Evolutionary conservation across 2,888 invertebrate species (phyloP).

Genomic region (Adelognathus sp.): DNA sequence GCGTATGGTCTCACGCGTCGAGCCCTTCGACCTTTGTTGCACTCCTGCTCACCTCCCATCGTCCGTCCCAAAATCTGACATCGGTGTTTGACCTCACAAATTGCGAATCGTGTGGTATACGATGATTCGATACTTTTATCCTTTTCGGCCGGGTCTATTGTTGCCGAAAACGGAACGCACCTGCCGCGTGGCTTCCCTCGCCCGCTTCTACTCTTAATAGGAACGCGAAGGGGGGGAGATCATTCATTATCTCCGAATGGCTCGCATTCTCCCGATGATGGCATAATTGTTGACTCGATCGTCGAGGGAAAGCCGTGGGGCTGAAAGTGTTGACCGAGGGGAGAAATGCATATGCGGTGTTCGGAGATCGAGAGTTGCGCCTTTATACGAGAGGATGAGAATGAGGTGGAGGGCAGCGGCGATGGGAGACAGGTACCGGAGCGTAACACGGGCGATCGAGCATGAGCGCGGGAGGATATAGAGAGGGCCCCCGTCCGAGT

Average conservation of each 20-base stretch:
- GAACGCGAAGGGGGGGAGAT: neutral
- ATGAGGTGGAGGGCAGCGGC: conserved; percentile 16
- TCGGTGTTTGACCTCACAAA: conserved; percentile 54
- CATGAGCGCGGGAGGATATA: conserved; percentile 12
- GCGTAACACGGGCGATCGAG: conserved; percentile 51
- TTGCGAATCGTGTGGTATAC: conserved; percentile 21
- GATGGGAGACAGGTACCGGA: conserved; percentile 41
- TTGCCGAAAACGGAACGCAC: conserved; percentile 17
- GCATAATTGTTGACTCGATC: conserved; percentile 29
- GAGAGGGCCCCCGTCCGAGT: neutral
- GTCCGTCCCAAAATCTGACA: conserved; percentile 38
- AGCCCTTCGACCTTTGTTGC: conserved; percentile 11
- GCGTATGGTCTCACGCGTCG: neutral
- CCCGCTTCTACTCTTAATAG: conserved; percentile 7
- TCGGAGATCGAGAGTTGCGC: neutral
- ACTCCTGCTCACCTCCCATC: neutral
- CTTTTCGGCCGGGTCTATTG: neutral
- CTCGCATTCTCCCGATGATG: conserved; percentile 11
- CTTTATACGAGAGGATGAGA: neutral
- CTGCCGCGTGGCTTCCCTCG: conserved; percentile 3
- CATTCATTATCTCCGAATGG: conserved; percentile 29
- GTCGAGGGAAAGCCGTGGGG: neutral
- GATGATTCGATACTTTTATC: conserved; percentile 3
- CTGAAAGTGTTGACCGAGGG: conserved; percentile 4
- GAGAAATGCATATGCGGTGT: neutral